Percentiles rank a stretch among this genome's conserved stretches.
Evolutionary conservation across 2,797 vertebrate genomes (phyloP).

Genomic region (Chanos chanos): DNA sequence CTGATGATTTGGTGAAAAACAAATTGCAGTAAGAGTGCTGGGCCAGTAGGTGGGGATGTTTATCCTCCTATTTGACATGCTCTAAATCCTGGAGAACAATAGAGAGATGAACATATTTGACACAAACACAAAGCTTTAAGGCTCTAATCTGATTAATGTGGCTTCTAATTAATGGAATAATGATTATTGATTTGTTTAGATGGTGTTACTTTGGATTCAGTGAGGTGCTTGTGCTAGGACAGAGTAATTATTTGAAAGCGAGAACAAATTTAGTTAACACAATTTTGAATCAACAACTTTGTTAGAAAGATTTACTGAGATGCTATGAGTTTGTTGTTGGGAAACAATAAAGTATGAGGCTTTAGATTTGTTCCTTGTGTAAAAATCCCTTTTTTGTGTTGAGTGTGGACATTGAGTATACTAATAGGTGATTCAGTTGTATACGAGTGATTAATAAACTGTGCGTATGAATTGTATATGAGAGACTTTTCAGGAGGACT

Average conservation of each 20-base stretch:
- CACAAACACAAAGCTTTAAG: not conserved
- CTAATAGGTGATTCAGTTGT: no score
- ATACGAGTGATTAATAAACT: no score
- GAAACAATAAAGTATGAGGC: no score
- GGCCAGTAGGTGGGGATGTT: slow-evolving; percentile 70
- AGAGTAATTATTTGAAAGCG: no score
- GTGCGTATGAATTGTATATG: no score
- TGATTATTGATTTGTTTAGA: slow-evolving; percentile 26
- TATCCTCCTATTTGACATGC: slow-evolving; percentile 49
- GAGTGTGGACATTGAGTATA: no score
- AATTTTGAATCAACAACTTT: no score
- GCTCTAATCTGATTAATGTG: slow-evolving; percentile 11
- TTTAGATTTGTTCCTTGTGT: no score
- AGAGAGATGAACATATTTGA: not conserved
- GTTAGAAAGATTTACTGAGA: not conserved
- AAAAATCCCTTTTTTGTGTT: no score
- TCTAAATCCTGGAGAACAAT: not conserved
- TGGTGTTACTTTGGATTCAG: slow-evolving; percentile 14
- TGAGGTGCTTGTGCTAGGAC: not conserved
- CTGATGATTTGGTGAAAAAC: not conserved
- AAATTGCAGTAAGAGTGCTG: slow-evolving; percentile 34
- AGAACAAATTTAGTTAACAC: no score
- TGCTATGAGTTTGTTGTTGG: no score
- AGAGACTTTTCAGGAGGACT: no score
- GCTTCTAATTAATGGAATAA: slow-evolving; percentile 18